A percentile compares a stretch with the other conserved stretches of the same genome.
These are phyloP conservation scores for Yponomeuta malinellus DNA, from an alignment of 2,888 invertebrate species.

Conservation along the genomic window DNA sequence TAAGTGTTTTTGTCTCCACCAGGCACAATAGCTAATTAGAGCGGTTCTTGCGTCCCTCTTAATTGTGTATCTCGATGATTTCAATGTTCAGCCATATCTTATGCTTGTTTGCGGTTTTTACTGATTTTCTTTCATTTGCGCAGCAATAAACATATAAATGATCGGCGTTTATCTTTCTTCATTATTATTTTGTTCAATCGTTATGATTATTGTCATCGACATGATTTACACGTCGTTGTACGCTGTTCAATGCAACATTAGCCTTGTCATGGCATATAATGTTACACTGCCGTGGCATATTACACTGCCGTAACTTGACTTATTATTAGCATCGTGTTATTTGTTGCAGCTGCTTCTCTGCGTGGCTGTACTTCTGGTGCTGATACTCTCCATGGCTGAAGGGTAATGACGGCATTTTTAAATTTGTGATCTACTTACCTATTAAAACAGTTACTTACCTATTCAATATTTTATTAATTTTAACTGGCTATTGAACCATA, in stretches of 20 bases:
- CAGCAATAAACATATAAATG: background rate
- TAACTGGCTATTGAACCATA: background rate
- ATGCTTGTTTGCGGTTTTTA: background rate
- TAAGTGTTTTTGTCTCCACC: constrained; percentile 35
- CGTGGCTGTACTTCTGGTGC: constrained; percentile 34
- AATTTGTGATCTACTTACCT: background rate
- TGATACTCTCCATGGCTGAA: constrained; percentile 35
- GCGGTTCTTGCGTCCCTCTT: background rate
- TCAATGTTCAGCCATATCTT: background rate
- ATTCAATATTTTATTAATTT: background rate
- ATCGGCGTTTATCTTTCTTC: background rate
- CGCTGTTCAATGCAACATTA: background rate
- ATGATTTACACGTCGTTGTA: background rate
- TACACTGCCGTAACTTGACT: background rate
- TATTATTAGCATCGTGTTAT: background rate
- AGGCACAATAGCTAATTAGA: background rate
- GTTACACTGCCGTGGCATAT: background rate
- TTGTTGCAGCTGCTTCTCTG: constrained; percentile 46
- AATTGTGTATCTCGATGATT: background rate
- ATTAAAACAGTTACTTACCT: background rate
- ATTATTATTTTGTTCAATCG: background rate
- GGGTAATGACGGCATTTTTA: constrained; percentile 32
- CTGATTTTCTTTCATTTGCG: background rate
- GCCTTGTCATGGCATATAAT: background rate
- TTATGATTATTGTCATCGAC: background rate